Base-by-base conservation (phyloP, 2,797 vertebrate species). In the Sebastes oblongus region DNA sequence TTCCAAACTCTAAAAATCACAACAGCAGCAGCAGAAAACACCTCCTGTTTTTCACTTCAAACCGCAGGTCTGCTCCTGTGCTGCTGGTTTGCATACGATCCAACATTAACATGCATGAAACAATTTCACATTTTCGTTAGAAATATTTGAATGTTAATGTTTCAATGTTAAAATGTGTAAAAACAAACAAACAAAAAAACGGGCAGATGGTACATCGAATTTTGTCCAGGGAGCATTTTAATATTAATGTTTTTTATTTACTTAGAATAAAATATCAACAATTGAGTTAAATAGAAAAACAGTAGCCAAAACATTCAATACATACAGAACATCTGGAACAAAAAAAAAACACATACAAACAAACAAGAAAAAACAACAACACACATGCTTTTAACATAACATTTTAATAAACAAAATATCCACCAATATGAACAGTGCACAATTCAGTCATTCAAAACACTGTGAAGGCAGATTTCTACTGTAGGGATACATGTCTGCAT, bases 1-100 rank as follows among this genome's bases (percentile, higher is more conserved):
- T 69, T 75, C 58, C 73, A 72, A 90, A 88, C 65, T 86, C 65
- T 75, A 52, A 86, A 89, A 89, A 85, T 87, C 86, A 82, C 72
- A 86, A 75, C 85, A 89, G 69, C 67, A 85, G 69, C 75, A 70
- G 32, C 54, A 72, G 20, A 75, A 75, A 66, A 54, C 70, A 72
- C 50, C 18, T 77, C 66, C 67, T 77, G 32, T 61, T 30, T 66
- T 52, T 32, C 68, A 72, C 54, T 62, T 65, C 61, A 55, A 42
- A 65, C 50, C 80, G 52, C 82, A 78, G 65, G 24, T 61, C 67
- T 54, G 25, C 54, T 39, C 29, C 58, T 50, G 60, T 50, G 60
- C 6, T 61, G 66, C 50, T 80, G 64, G 20, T 60, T 80, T 86
- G 39, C 78, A 75, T 42, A 50, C n/a, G 54, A 80, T 75, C 52